A percentile compares a stretch with the other conserved stretches of the same genome.
Conservation (phyloP, 1,140 invertebrate genomes). For the Bombus sibiricus region DNA sequence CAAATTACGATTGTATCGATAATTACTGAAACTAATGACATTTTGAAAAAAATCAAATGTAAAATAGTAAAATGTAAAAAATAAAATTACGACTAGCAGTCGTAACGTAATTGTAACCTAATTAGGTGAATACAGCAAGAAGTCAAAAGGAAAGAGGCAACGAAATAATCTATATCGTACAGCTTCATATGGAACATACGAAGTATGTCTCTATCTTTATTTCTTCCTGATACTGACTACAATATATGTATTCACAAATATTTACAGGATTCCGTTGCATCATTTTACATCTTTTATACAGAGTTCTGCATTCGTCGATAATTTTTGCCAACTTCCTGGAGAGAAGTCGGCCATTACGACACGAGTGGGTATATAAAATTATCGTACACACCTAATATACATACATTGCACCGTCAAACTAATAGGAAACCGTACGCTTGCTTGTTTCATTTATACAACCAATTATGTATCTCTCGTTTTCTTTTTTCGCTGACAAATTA, state of each 20-base stretch:
- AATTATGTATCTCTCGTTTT: background rate
- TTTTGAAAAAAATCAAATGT: too few relatives aligned
- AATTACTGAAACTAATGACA: too few relatives aligned
- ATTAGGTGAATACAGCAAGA: background rate
- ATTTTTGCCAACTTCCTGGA: background rate
- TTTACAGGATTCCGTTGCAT: slow-evolving; percentile 59
- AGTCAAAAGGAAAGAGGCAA: background rate
- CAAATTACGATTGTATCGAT: too few relatives aligned
- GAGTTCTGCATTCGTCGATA: slow-evolving; percentile 6
- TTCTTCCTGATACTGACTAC: slow-evolving; percentile 58
- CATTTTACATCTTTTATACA: slow-evolving; percentile 50
- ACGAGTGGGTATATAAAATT: slow-evolving; percentile 23
- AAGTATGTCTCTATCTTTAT: slow-evolving; percentile 59
- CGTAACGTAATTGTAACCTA: background rate
- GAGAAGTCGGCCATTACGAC: slow-evolving; percentile 4
- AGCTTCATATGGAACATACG: slow-evolving; percentile 58
- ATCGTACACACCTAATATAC: slow-evolving; percentile 25
- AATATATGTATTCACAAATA: slow-evolving; percentile 60
- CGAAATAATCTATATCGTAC: slow-evolving; percentile 33
- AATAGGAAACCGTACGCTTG: slow-evolving; percentile 12
- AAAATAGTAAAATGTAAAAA: too few relatives aligned
- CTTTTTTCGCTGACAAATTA: background rate
- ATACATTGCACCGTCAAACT: slow-evolving; percentile 12
- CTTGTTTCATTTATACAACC: background rate
- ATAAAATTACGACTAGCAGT: too few relatives aligned